Evolutionary conservation across 2,113 vertebrate genomes (phyloP), one percentile per base, ranked within the genome.

Genomic region (Holacanthus passer): DNA sequence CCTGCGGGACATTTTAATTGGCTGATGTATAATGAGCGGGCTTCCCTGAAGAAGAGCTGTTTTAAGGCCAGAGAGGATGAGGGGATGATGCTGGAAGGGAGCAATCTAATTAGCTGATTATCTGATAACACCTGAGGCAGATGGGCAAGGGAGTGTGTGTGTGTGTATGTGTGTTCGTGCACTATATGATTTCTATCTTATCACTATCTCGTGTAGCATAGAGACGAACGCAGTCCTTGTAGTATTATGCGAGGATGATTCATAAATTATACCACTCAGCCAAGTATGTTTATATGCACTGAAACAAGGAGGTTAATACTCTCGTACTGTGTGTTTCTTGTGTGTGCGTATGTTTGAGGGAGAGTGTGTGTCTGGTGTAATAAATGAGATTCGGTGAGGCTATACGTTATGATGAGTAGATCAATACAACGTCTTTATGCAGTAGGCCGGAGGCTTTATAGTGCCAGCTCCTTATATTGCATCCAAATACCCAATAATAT

Each of bases 1-100:
- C 74, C 79, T 72, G 83, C 14, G 60, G 90, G 81, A 75, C 90
- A 90, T 93, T 92, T 94, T 91, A 93, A 95, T 93, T 91, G 88
- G 87, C 67, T 86, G 72, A 91, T 89, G 86, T 81, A 85, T 94
- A 93, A 94, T 84, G 59, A 94, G 86, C 84, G 48, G 76, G 41
- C 65, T 89, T 88, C 77, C 66, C 79, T 20, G 47, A 89, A 89
- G 74, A 73, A 85, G 82, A 56, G 53, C 24, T 37, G 73, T 89
- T 89, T 90, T 86, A 80, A 76, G 84, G 81, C 78, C 59, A 83
- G 43, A 73, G 73, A 82, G 85, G 78, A 80, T 73, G 67, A 72
- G 69, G 45, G 65, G 69, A 39, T 73, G 65, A 77, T 77, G 81
- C 66, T 85, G 72, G 73, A 69, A 29, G 73, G 76, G 84, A 80